Evolutionary conservation across 1,140 invertebrate genomes (phyloP).

Genomic region (Zeugodacus cucurbitae): DNA sequence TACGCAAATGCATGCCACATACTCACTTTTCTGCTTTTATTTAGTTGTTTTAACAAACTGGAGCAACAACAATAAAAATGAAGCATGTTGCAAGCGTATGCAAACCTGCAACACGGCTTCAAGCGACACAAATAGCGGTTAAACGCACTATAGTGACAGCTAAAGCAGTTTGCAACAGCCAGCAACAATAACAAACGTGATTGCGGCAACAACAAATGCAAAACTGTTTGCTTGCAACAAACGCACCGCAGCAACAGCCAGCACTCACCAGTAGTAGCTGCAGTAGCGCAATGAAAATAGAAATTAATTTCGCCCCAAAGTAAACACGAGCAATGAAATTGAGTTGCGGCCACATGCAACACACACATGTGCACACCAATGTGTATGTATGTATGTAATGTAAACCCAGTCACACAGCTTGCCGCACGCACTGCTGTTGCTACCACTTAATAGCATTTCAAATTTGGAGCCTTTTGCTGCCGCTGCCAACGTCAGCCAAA

Average conservation of each 20-base stretch:
- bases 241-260: background rate
- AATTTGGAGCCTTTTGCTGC: background rate
- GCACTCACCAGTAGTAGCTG: background rate
- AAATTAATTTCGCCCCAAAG: conserved; percentile 32
- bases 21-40: background rate
- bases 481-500: background rate
- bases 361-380: background rate
- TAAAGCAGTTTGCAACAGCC: background rate
- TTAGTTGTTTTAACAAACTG: background rate
- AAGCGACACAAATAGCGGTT: background rate
- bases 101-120: background rate
- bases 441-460: conserved; percentile 21
- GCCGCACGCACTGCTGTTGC: background rate
- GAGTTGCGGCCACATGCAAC: conserved; percentile 2
- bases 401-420: background rate
- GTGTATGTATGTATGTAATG: background rate
- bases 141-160: conserved; percentile 16
- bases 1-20: background rate
- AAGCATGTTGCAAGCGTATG: background rate
- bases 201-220: background rate
- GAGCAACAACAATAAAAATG: background rate
- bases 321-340: conserved; percentile 9
- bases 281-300: conserved; percentile 1
- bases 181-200: background rate
- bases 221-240: conserved; percentile 7